Base-by-base conservation (phyloP, 2,888 invertebrate species). In the Drosophila phalerata region DNA sequence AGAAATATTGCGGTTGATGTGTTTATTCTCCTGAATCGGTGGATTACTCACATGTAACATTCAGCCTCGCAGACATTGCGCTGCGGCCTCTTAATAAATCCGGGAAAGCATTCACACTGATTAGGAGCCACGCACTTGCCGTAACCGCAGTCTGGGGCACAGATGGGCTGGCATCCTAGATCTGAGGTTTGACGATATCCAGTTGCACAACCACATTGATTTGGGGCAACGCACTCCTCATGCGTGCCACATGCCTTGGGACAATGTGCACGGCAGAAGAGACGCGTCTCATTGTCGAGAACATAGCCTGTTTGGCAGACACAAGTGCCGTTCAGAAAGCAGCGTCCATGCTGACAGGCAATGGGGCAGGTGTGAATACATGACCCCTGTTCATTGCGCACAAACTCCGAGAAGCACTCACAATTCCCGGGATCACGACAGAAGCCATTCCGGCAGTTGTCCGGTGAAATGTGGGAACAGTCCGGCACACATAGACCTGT, bases 291-390 rank as follows among this genome's bases (percentile, higher is more conserved):
- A 3, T 73, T 78, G 56, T 92, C 91, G 19, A 92, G 69, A 0
- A 42, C 58, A 60, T 88, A 92, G 10, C 92, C 91, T 0, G 51
- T 45, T 3, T 89, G 94, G 84, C 97, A 97, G 8, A 94, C 92
- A 71, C 96, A 96, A 37, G 93, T 93, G 0, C 94, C 93, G 49
- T 94, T 93, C 0, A 94, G 92, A 71, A 94, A 93, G 73, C 96
- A 96, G 2, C 93, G 93, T 0, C 96, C 96, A 72, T 96, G 94
- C 70, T 94, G 93, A 78, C 96, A 96, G 0, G 95, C 95, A 19
- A 95, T 94, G 0, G 96, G 96, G 65, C 96, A 96, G 0, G 95
- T 95, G 2, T 95, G 93, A 0, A 95, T 92, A 76, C 96, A 96
- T 64, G 93, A 81, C 0, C 91, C 92, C 0, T 70, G 74, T 9